Conservation (phyloP, 2,888 invertebrate species). For the Lepidochitona cinerea region DNA sequence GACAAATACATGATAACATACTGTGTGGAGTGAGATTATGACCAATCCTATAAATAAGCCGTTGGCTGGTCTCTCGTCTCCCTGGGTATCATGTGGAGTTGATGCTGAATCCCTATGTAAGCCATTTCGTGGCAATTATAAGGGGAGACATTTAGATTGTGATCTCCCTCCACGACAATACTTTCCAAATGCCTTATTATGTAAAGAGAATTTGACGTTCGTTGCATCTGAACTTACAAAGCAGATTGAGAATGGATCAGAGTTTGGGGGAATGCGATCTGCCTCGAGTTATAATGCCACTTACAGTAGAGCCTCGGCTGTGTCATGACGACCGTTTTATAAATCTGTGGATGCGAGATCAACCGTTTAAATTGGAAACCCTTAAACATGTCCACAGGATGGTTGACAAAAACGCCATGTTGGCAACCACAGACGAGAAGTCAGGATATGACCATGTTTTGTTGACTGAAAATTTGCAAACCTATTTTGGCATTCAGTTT, state of each 20-base stretch:
- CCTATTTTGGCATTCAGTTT: constrained; percentile 23
- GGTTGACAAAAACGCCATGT: constrained; percentile 1
- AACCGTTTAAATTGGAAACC: constrained; percentile 1
- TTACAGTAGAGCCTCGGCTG: neutral
- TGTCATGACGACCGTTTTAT: constrained; percentile 16
- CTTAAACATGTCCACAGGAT: constrained; percentile 17
- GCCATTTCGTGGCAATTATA: too few species aligned
- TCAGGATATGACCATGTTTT: constrained; percentile 27
- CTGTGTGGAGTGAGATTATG: too few species aligned
- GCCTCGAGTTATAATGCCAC: constrained; percentile 19
- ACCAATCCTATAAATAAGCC: too few species aligned
- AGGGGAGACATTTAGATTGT: too few species aligned
- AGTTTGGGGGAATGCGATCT: constrained; percentile 12
- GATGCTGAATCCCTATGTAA: too few species aligned
- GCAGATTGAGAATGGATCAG: constrained; percentile 15
- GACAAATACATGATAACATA: too few species aligned
- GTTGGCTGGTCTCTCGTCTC: too few species aligned
- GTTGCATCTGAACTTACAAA: neutral
- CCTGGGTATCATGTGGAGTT: too few species aligned
- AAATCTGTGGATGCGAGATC: constrained; percentile 12
- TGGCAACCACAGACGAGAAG: constrained; percentile 20
- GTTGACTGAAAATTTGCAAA: neutral
- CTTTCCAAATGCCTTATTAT: too few species aligned
- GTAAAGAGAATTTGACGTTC: too few species aligned
- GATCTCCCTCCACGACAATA: too few species aligned